Base-by-base conservation (phyloP, 2,888 invertebrate genomes). In the Syrista parreyssii region DNA sequence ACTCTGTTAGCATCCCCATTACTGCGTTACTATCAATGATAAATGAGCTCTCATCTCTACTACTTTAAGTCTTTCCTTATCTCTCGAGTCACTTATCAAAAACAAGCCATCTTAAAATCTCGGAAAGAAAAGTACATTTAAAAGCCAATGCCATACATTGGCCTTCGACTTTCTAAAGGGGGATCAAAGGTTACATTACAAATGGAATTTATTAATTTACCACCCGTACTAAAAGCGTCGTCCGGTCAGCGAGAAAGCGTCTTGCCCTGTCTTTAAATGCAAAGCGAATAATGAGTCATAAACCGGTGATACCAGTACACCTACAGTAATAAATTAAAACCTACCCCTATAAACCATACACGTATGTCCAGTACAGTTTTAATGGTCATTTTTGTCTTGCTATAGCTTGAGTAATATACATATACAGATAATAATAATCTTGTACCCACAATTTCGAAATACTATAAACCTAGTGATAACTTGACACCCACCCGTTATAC, bases 121-220 rank as follows among this genome's bases (percentile, higher is more conserved):
- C 55, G 23, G 23, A 55, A 23, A 55, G 23, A 55, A 55, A 55
- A 55, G 55, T 55, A 23, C 55, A 55, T 23, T 55, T 55, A 55
- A 55, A 23, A 55, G 75, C 23, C 30, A 71, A 32, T 75, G 68
- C n/a, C 40, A 33, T n/a, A 31, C 40, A 30, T 68, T 55, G 68
- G 71, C 36, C 75, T 55, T 75, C 32, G 32, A 36, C 36, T 75
- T 36, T 75, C 75, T 40, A 68, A 68, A 33, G 36, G 23, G 12
- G 12, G 75, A 55, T 55, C 55, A 55, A 55, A 55, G 55, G 55
- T 55, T 55, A 55, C 55, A 55, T 55, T 55, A 23, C 55, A 55
- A 55, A 55, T 55, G 55, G 55, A 23, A 55, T 55, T 55, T 55
- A 55, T 55, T 55, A 55, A 55, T 55, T 55, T 55, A 55, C 55